Evolutionary conservation across 2,888 invertebrate species (phyloP).

Genomic region (Rhyacophila evoluta): DNA sequence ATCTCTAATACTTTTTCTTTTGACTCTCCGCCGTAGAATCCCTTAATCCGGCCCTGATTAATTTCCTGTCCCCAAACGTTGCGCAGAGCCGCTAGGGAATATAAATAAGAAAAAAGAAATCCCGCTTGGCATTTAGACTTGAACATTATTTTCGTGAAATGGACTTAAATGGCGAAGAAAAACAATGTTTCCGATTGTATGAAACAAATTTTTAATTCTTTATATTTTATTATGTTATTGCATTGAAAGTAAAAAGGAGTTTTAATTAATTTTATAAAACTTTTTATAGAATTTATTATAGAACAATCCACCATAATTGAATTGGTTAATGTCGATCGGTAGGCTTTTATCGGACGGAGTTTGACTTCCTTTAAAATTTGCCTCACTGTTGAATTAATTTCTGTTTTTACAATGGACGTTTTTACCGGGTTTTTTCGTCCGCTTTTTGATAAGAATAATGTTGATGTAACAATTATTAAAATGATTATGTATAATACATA

Average conservation of each 20-base stretch:
- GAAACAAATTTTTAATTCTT: constrained; percentile 9
- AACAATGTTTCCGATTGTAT: background rate
- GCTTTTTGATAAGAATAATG: no score
- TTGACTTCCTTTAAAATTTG: no score
- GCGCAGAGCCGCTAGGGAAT: constrained; percentile 54
- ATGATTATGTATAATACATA: no score
- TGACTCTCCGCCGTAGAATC: constrained; percentile 65
- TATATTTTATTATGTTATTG: background rate
- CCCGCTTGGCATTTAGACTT: background rate
- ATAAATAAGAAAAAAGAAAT: constrained; percentile 41
- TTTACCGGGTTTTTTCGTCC: no score
- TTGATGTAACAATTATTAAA: no score
- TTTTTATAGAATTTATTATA: background rate
- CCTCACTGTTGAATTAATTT: no score
- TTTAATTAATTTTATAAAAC: background rate
- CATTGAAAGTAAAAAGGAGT: background rate
- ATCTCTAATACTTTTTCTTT: constrained; percentile 62
- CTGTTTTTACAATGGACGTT: no score
- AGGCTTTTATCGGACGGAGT: no score
- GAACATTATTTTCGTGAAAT: background rate
- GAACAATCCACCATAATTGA: no score
- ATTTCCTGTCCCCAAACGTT: constrained; percentile 61
- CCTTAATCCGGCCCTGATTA: constrained; percentile 69
- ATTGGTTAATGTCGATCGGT: no score
- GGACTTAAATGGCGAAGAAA: background rate